A percentile compares a stretch with the other conserved stretches of the same genome.
phyloP scores from a whole-genome alignment of 2,797 vertebrate genomes.

The Notamacropus eugenii region DNA sequence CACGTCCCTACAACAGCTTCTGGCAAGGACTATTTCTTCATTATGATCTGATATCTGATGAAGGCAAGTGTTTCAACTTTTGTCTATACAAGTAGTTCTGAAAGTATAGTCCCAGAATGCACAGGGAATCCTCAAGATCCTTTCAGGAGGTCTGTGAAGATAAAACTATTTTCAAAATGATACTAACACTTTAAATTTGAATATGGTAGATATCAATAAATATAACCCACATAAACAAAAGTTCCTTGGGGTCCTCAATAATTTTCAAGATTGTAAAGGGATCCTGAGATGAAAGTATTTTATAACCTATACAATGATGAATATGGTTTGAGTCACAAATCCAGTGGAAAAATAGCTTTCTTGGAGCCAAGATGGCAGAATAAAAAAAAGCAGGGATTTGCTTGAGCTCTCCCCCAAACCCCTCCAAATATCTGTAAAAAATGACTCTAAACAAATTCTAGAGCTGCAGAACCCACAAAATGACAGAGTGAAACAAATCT shows the following conservation, averaged over 20 bases:
- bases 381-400: no score
- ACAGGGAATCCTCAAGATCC: background rate
- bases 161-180: background rate
- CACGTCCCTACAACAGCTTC: background rate
- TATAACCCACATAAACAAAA: background rate
- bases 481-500: no score
- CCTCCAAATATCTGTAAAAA: no score
- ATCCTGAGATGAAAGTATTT: background rate
- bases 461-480: no score
- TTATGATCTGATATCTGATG: background rate
- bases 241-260: background rate
- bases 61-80: constrained; percentile 5
- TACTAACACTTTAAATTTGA: background rate
- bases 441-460: no score
- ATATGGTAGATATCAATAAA: background rate
- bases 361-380: no score
- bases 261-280: background rate
- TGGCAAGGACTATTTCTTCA: background rate
- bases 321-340: background rate
- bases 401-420: no score
- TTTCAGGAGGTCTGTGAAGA: background rate
- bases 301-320: background rate
- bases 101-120: background rate
- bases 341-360: background rate
- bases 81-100: background rate